Evolutionary conservation across 1,140 invertebrate genomes (phyloP).

Genomic region (Sminthurinus signatus): DNA sequence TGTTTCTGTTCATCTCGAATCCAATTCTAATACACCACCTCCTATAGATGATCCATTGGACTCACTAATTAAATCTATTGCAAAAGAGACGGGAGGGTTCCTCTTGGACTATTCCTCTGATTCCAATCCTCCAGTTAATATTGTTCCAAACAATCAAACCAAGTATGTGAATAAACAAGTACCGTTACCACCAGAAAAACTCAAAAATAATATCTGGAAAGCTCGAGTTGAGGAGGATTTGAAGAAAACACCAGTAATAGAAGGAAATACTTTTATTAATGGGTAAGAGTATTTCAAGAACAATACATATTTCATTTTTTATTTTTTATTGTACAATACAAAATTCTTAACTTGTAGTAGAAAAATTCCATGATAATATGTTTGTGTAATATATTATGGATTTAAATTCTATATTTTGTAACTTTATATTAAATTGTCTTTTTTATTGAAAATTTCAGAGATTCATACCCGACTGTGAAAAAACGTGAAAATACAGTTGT

Average conservation of each 20-base stretch:
- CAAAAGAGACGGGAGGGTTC: conserved; percentile 49
- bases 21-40: conserved; percentile 18
- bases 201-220: conserved; percentile 93
- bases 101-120: conserved; percentile 10
- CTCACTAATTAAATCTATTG: conserved; percentile 56
- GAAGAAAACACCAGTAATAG: conserved; percentile 47
- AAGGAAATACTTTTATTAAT: conserved; percentile 31
- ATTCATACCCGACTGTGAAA: conserved; percentile 37
- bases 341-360: no score
- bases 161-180: conserved; percentile 49
- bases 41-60: conserved; percentile 54
- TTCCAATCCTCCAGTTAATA: conserved; percentile 35
- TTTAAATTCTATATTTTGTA: no score
- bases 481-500: conserved; percentile 38
- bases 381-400: no score
- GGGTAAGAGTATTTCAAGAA: conserved; percentile 18
- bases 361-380: no score
- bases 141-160: conserved; percentile 51
- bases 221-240: conserved; percentile 53
- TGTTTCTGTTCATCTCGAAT: conserved; percentile 19
- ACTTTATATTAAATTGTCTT: no score
- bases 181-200: conserved; percentile 72
- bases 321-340: no score
- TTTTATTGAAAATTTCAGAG: no score
- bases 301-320: no score